A percentile compares a stretch with the other conserved stretches of the same genome.
Conservation (phyloP, 2,113 vertebrate species). For the Lipotes vexillifer region DNA sequence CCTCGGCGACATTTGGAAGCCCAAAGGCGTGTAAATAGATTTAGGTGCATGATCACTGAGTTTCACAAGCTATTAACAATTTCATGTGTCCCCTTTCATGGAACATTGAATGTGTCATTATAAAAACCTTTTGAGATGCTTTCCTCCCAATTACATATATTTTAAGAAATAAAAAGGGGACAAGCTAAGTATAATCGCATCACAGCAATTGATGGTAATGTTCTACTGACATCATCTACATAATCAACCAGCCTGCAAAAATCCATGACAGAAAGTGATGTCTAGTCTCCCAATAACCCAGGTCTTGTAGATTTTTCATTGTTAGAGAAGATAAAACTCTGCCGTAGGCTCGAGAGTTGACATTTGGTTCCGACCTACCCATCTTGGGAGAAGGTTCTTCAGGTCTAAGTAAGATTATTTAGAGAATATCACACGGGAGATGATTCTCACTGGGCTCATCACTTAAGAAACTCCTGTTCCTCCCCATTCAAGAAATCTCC, state of each 20-base stretch:
- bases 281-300: neutral
- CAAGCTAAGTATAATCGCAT: neutral
- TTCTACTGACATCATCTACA: neutral
- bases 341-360: neutral
- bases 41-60: neutral
- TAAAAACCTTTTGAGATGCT: neutral
- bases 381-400: neutral
- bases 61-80: neutral
- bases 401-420: neutral
- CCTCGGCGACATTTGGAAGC: neutral
- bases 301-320: neutral
- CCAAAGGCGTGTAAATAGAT: neutral
- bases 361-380: neutral
- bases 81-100: neutral
- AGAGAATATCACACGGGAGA: neutral
- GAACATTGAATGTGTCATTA: neutral
- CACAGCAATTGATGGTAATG: no score
- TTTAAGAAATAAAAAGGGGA: neutral
- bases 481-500: neutral
- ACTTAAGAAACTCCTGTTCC: neutral
- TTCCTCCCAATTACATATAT: neutral
- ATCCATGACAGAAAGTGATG: neutral
- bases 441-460: neutral
- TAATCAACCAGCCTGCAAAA: neutral
- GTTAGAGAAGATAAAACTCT: neutral